phyloP scores from a whole-genome alignment of 1,140 invertebrate species.

The Temnothorax nylanderi region DNA sequence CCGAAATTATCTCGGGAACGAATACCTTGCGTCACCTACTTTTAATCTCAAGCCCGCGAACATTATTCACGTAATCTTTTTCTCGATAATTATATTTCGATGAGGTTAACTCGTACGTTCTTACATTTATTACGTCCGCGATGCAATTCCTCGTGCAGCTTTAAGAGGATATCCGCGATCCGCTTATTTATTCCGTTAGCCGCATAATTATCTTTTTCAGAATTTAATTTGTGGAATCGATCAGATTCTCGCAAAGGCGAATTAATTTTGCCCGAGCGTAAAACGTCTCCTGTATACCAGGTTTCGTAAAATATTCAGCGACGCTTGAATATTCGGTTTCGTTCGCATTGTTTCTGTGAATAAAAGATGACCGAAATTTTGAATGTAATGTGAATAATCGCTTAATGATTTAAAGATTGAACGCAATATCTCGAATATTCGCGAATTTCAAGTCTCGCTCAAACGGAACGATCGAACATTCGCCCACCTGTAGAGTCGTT shows the following conservation, averaged over 20 bases:
- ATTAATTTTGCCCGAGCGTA: background rate
- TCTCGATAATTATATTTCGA: slow-evolving; percentile 37
- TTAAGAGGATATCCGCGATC: slow-evolving; percentile 47
- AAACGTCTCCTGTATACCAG: background rate
- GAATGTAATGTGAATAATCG: background rate
- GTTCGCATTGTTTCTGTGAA: background rate
- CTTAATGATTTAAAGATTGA: background rate
- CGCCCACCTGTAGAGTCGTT: slow-evolving; percentile 70
- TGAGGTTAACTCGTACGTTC: background rate
- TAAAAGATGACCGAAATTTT: background rate
- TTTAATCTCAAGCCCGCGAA: background rate
- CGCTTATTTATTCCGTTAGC: slow-evolving; percentile 46
- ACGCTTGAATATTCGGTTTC: too few relatives aligned
- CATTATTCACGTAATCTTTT: slow-evolving; percentile 13
- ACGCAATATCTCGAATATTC: background rate
- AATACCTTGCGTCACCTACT: background rate
- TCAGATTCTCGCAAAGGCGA: background rate
- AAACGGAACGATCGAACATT: slow-evolving; percentile 25
- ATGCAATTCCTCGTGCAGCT: slow-evolving; percentile 26
- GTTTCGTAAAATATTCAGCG: background rate
- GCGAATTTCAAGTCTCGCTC: background rate
- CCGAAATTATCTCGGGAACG: background rate
- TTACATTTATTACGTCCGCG: background rate
- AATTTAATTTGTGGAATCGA: slow-evolving; percentile 33
- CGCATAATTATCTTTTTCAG: slow-evolving; percentile 31